These are phyloP conservation scores for Protosalanx chinensis DNA, from an alignment of 2,797 vertebrate species.

Conservation along the genomic window DNA sequence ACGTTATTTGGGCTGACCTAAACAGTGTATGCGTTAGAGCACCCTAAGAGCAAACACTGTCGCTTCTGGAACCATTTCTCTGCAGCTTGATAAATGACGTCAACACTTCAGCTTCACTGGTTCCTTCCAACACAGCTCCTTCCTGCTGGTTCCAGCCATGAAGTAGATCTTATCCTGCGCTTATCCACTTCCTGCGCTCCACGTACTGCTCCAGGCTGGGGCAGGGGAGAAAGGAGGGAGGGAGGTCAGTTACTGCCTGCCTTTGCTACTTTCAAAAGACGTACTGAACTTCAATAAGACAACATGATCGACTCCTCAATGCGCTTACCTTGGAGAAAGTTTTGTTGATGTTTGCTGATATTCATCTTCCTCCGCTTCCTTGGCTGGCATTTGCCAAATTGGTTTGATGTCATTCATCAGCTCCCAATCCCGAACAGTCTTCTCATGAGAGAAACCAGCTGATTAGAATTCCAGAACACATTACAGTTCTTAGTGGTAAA, in stretches of 20 bases:
- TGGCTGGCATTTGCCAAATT: constrained; percentile 95
- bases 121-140: constrained; percentile 72
- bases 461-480: neutral
- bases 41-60: neutral
- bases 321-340: constrained; percentile 92
- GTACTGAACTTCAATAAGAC: neutral
- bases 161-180: constrained; percentile 99
- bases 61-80: neutral
- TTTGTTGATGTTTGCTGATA: constrained; percentile 96
- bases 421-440: constrained; percentile 99
- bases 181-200: constrained; percentile 93
- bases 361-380: constrained; percentile 95
- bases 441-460: constrained; percentile 71
- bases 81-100: neutral
- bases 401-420: constrained; percentile 99
- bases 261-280: too few species aligned
- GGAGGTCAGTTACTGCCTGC: neutral
- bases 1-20: too few species aligned
- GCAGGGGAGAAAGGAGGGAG: neutral
- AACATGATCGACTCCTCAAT: neutral
- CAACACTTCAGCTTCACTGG: neutral
- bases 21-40: too few species aligned
- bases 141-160: constrained; percentile 93
- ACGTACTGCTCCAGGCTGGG: constrained; percentile 91
- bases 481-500: neutral